Conservation (phyloP, 2,797 vertebrate genomes). For the Synanceia verrucosa region DNA sequence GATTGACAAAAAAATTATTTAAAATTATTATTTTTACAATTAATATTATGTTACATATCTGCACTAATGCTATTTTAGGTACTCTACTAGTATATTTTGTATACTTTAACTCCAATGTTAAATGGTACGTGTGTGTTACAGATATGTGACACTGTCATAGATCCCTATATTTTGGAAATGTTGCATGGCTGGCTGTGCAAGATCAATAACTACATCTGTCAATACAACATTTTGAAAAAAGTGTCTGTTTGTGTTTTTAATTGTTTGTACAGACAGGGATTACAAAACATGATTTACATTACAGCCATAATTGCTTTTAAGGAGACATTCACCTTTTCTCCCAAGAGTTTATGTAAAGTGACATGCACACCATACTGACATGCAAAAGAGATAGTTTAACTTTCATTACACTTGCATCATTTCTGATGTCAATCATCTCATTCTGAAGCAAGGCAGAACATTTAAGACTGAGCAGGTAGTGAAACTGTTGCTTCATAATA, state of each 20-base stretch:
- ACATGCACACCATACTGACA: conserved; percentile 65
- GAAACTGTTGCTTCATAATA: conserved; percentile 19
- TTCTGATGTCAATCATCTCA: conserved; percentile 45
- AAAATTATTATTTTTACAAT: conserved; percentile 27
- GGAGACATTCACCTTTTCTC: conserved; percentile 38
- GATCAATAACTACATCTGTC: neutral
- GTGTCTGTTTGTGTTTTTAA: conserved; percentile 61
- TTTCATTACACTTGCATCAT: conserved; percentile 38
- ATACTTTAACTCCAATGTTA: conserved; percentile 2
- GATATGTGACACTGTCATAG: conserved; percentile 2
- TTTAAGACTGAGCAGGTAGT: conserved; percentile 3
- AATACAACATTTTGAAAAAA: conserved; percentile 48
- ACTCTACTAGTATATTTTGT: conserved; percentile 25
- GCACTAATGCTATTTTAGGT: conserved; percentile 29
- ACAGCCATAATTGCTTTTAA: conserved; percentile 43
- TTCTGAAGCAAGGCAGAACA: conserved; percentile 16
- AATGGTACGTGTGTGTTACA: neutral
- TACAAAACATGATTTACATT: conserved; percentile 57
- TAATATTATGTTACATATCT: conserved; percentile 3
- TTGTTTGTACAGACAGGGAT: conserved; percentile 60
- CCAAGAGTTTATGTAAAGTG: conserved; percentile 31
- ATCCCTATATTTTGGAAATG: neutral
- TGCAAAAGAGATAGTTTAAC: conserved; percentile 55
- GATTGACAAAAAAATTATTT: neutral
- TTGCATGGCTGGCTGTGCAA: conserved; percentile 4